Conservation (phyloP, 1,140 invertebrate genomes). For the Phthorimaea operculella region DNA sequence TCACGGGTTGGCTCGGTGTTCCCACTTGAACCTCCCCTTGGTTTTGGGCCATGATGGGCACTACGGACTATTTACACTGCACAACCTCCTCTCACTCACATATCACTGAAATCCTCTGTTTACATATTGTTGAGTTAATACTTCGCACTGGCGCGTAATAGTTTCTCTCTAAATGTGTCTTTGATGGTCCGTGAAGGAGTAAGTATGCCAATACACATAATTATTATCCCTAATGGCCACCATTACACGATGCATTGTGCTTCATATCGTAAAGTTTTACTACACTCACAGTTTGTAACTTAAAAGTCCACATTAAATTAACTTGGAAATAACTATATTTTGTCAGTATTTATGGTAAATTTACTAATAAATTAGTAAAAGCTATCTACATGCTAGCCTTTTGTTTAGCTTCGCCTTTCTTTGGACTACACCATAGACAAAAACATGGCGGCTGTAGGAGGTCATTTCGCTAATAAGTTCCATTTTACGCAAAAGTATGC, state of each 20-base stretch:
- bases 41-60: conserved; percentile 59
- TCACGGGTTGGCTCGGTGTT: conserved; percentile 60
- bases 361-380: conserved; percentile 53
- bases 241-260: conserved; percentile 65
- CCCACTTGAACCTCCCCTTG: conserved; percentile 65
- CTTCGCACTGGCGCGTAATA: conserved; percentile 26
- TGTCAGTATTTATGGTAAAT: conserved; percentile 41
- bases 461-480: conserved; percentile 32
- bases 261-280: conserved; percentile 48
- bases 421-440: conserved; percentile 59
- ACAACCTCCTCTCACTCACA: conserved; percentile 38
- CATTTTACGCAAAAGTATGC: conserved; percentile 20
- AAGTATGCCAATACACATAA: conserved; percentile 68
- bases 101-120: conserved; percentile 38
- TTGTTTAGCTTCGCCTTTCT: conserved; percentile 68
- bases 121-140: conserved; percentile 43
- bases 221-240: conserved; percentile 67
- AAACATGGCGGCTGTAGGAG: conserved; percentile 51
- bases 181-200: conserved; percentile 48
- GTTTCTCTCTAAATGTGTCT: conserved; percentile 38
- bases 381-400: conserved; percentile 64
- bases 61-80: conserved; percentile 49
- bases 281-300: conserved; percentile 29
- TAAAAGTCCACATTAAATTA: conserved; percentile 30
- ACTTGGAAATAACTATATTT: conserved; percentile 30